Percentiles rank a stretch among this genome's conserved stretches.
Conservation (phyloP, 2,888 invertebrate species). For the Lithophane leautieri region DNA sequence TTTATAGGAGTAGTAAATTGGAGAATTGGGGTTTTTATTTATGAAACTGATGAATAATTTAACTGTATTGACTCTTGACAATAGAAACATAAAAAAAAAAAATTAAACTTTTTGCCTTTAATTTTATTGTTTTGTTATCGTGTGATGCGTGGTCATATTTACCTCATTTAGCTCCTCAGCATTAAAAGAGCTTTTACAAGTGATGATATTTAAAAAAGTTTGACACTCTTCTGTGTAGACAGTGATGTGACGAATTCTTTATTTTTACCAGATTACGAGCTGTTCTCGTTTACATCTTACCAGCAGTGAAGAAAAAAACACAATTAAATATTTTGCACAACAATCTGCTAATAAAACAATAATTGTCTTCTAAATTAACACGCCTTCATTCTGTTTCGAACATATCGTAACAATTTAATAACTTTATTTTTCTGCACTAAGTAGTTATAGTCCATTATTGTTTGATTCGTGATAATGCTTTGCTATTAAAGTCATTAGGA, state of each 20-base stretch:
- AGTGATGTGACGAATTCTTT: background rate
- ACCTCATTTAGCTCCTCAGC: background rate
- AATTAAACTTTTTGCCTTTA: background rate
- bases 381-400: slow-evolving; percentile 7
- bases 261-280: background rate
- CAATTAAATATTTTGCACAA: slow-evolving; percentile 23
- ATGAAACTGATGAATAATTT: background rate
- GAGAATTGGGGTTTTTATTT: no score
- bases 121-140: background rate
- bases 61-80: background rate
- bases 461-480: slow-evolving; percentile 39
- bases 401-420: slow-evolving; percentile 42
- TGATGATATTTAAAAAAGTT: background rate
- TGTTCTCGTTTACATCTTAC: background rate
- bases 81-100: no score
- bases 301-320: background rate
- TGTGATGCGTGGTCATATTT: background rate
- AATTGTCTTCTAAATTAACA: slow-evolving; percentile 27
- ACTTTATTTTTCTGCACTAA: slow-evolving; percentile 37
- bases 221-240: background rate
- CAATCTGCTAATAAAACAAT: background rate
- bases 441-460: slow-evolving; percentile 43
- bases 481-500: slow-evolving; percentile 41
- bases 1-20: no score
- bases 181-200: background rate